Base-by-base conservation (phyloP, 2,888 invertebrate species). In the Phyllotreta cruciferae region DNA sequence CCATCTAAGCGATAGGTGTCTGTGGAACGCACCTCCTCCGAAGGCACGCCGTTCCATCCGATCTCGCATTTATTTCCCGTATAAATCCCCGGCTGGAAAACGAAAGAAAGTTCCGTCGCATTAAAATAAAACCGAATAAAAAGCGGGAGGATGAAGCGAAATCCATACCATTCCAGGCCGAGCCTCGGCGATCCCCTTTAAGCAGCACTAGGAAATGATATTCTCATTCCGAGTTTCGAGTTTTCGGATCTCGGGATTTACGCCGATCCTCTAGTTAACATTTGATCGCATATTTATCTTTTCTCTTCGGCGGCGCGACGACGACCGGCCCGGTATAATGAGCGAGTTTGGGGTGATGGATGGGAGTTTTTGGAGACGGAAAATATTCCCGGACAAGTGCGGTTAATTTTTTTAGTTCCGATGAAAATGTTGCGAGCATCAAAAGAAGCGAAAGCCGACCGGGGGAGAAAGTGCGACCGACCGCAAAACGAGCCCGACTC, bases 261-360 rank as follows among this genome's bases (percentile, higher is more conserved):
- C 67, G 69, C 68, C 74, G 75, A 79, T 79, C 78, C 78, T 74
- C 72, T 72, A 79, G 78, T 79, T 79, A 79, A 78, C 79, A 78
- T 80, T 78, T 80, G 80, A 79, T 78, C 79, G 75, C 72, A 67
- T 69, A 65, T 65, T 56, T 61, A 60, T 57, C 63, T 60, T 61
- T 67, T 65, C 60, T 50, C 34, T 62, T 56, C 58, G 53, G 55
- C 52, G 53, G 61, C 64, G 37, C 54, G 64, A 61, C 64, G 57
- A 64, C 49, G 57, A 61, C 2, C 45, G 60, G n/a, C n/a, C n/a
- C n/a, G 52, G 60, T 57, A 61, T 64, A 64, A 64, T 64, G 64
- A 61, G 56, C 61, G 60, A 9, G 53, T 61, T 45, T 54, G 9
- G 37, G 34, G 49, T 53, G 64, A 64, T 64, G 54, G 56, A 64